Evolutionary conservation across 2,888 invertebrate species (phyloP).

Genomic region (Branchellion lobata): DNA sequence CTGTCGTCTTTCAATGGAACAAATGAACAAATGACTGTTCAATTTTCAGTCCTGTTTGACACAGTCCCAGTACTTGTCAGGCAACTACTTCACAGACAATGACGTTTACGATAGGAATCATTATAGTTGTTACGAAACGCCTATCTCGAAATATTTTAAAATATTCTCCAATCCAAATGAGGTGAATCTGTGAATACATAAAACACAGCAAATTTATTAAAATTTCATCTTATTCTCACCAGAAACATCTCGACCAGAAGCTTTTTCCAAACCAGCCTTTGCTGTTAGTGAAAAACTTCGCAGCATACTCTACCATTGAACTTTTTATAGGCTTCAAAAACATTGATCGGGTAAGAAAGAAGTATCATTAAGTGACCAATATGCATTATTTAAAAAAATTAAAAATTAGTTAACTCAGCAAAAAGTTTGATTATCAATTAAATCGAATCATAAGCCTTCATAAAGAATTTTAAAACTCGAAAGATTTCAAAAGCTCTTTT

Average conservation of each 20-base stretch:
- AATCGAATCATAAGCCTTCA: too few species aligned
- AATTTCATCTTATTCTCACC: too few species aligned
- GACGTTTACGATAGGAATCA: too few species aligned
- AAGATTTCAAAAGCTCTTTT: too few species aligned
- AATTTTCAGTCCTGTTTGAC: neutral
- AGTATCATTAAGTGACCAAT: neutral
- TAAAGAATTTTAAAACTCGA: too few species aligned
- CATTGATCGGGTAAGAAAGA: neutral
- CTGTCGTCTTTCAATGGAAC: too few species aligned
- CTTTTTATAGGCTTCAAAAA: neutral
- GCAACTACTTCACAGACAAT: neutral
- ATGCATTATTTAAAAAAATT: neutral
- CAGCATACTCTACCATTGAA: neutral
- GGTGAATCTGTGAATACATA: too few species aligned
- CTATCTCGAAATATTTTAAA: slow-evolving; percentile 1
- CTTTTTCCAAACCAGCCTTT: neutral
- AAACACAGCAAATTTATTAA: too few species aligned
- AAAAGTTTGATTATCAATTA: too few species aligned
- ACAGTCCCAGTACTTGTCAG: neutral
- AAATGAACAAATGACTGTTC: too few species aligned
- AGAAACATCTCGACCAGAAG: slow-evolving; percentile 11
- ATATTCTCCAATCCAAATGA: neutral
- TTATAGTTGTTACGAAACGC: too few species aligned
- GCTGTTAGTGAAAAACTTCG: neutral
- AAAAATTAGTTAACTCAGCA: neutral